Conservation (phyloP, 2,113 vertebrate species). For the Ictalurus furcatus region DNA sequence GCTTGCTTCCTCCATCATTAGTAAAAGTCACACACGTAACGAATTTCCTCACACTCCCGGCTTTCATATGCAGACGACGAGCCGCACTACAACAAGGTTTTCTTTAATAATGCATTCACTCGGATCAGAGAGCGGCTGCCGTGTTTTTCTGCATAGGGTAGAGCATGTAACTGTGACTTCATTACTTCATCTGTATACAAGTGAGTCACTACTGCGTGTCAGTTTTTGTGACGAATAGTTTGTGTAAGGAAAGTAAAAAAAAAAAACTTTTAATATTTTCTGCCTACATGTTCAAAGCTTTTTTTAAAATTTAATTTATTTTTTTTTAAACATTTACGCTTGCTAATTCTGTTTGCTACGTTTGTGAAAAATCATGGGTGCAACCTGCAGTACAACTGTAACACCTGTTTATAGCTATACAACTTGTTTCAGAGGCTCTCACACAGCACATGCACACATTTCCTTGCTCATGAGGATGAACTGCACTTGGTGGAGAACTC, state of each 20-base stretch:
- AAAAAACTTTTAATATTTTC: background rate
- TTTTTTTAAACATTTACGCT: background rate
- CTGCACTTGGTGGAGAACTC: no score
- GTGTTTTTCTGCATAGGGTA: slow-evolving; percentile 24
- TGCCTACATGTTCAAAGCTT: no score
- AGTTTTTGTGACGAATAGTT: background rate
- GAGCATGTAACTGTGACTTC: slow-evolving; percentile 7
- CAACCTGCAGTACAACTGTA: no score
- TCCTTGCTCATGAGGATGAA: background rate
- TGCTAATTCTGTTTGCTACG: background rate
- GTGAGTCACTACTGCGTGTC: background rate
- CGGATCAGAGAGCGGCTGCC: slow-evolving; percentile 19
- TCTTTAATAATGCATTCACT: slow-evolving; percentile 46
- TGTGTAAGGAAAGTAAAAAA: background rate
- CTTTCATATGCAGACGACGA: slow-evolving; percentile 44
- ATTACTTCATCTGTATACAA: background rate
- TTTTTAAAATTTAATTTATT: background rate
- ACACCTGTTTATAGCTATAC: no score
- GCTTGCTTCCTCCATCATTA: slow-evolving; percentile 40
- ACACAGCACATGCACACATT: background rate
- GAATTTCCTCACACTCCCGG: slow-evolving; percentile 36
- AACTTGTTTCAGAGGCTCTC: no score
- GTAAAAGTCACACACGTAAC: slow-evolving; percentile 45
- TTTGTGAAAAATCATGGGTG: background rate
- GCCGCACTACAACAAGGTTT: slow-evolving; percentile 8